Evolutionary conservation across 2,113 vertebrate species (phyloP).

Genomic region (Lampris megalopsis): DNA sequence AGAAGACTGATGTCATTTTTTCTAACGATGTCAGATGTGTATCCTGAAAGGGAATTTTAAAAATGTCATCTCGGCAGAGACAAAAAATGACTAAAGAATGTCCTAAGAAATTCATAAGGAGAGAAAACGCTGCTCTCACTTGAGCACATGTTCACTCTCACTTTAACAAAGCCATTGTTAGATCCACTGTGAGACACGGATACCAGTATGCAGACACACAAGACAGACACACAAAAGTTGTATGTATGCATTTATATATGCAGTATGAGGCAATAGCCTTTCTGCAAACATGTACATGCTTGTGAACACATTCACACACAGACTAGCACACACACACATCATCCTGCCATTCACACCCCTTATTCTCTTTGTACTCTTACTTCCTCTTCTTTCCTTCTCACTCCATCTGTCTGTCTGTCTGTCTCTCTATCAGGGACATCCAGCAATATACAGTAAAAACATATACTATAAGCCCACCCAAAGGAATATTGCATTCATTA

Average conservation of each 20-base stretch:
- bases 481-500: neutral
- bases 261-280: no score
- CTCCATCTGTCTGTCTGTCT: constrained; percentile 12
- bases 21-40: no score
- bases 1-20: no score
- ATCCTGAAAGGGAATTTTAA: no score
- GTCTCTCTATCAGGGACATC: constrained; percentile 13
- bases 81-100: no score
- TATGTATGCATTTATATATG: no score
- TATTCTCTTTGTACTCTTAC: neutral
- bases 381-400: neutral
- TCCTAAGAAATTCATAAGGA: no score
- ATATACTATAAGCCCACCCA: neutral
- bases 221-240: no score
- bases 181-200: constrained; percentile 29
- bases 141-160: neutral
- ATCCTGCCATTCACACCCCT: no score
- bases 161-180: neutral
- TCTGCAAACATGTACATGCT: no score
- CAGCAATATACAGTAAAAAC: constrained; percentile 21
- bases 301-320: no score
- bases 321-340: neutral
- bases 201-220: neutral
- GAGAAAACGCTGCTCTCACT: neutral
- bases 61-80: no score